Conservation (phyloP, 2,797 vertebrate species). For the Coendou prehensilis region DNA sequence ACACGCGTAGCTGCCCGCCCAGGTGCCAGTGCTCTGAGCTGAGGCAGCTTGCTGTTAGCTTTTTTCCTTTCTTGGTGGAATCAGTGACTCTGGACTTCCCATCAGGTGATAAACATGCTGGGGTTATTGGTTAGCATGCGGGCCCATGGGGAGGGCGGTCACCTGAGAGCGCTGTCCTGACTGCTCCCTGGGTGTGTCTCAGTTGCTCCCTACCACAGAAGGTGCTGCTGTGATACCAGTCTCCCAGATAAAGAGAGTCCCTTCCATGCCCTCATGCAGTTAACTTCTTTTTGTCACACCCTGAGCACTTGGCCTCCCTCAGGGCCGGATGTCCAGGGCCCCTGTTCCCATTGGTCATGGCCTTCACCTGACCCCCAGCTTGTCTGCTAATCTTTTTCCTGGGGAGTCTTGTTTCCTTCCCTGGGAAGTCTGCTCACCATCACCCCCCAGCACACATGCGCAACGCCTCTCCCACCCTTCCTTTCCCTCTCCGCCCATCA, state of each 20-base stretch:
- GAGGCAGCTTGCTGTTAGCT: background rate
- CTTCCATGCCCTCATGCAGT: background rate
- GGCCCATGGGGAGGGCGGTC: background rate
- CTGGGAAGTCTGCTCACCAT: background rate
- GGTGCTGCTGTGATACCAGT: background rate
- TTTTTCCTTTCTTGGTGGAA: background rate
- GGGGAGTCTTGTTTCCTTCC: background rate
- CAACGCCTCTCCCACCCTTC: rapidly evolving
- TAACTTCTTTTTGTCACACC: background rate
- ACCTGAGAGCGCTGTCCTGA: rapidly evolving
- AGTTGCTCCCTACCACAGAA: background rate
- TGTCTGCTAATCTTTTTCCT: background rate
- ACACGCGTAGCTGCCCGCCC: rapidly evolving
- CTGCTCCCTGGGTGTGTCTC: background rate
- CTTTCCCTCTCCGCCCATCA: background rate
- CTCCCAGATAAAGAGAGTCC: background rate
- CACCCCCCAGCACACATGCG: background rate
- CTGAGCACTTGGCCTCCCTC: background rate
- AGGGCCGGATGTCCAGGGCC: background rate
- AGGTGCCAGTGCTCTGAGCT: background rate
- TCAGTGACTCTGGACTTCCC: background rate
- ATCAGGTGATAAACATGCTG: background rate
- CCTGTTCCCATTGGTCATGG: background rate
- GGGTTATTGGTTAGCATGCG: rapidly evolving
- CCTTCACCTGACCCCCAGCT: background rate